Evolutionary conservation across 2,113 vertebrate species (phyloP), one percentile per base, ranked within the genome.

Genomic region (Heterotis niloticus): DNA sequence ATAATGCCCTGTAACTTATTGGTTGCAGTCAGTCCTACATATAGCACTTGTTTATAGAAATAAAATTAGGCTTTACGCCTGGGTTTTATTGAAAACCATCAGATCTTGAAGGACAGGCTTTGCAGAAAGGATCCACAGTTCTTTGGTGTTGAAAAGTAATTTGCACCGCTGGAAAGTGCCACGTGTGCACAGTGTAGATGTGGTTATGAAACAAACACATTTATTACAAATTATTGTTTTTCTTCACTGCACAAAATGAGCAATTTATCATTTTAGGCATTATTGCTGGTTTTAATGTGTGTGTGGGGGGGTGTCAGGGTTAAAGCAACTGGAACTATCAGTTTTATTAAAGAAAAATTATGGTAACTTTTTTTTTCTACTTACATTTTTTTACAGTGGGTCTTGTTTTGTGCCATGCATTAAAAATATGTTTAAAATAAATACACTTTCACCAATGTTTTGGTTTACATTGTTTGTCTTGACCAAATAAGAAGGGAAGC

Each of bases 261-360:
- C 34, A 44, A 7, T 1, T 59, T 74, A 9, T 23, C 28, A 44
- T 54, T 74, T n/a, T 23, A 74, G 26, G 5, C 34, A 57, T 62
- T 62, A 2, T 17, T 62, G 28, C 57, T 74, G 23, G 56, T 74
- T 74, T 74, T 59, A 74, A 51, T 26, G n/a, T 70, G 54, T n/a
- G 34, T 52, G 54, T 29, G 69, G 44, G 34, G 52, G 34, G 52
- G 17, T 72, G 71, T 1, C 14, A 54, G 28, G 24, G 71, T 14
- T 17, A 29, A n/a, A 23, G 64, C 17, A 65, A 65, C 64, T 65
- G 64, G 64, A 10, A 65, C 1, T 20, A 1, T 20, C n/a, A n/a
- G 64, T 65, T 65, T 65, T n/a, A 12, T 69, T 26, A 69, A 69
- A 34, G 1, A 44, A 69, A 24, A 34, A 68, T 68, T 68, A 14